These are phyloP conservation scores for human (Homo sapiens) DNA, from an alignment of 2,113 vertebrate genomes.

Conservation along the genomic window GRCh38 chr17:54489001-54489500, in stretches of 20 bases:
- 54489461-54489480: neutral
- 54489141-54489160: constrained; percentile 30
- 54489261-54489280: neutral
- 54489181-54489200: neutral
- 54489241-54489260: constrained; percentile 42
- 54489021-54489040: constrained; percentile 19
- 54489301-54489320: neutral
- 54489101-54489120: constrained; percentile 51
- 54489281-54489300: neutral
- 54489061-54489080: constrained; percentile 11
- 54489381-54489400: neutral
- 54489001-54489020: neutral
- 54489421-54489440: neutral
- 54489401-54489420: neutral
- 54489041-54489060: constrained; percentile 39
- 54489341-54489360: neutral
- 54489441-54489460: neutral
- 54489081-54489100: constrained; percentile 67
- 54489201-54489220: constrained; percentile 46
- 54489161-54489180: constrained; percentile 44
- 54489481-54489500: constrained; percentile 20
- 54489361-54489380: neutral
- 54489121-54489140: constrained; percentile 56
- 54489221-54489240: constrained; percentile 2
- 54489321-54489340: constrained; percentile 25